phyloP scores from a whole-genome alignment of 2,797 vertebrate species.

The Lates japonicus region DNA sequence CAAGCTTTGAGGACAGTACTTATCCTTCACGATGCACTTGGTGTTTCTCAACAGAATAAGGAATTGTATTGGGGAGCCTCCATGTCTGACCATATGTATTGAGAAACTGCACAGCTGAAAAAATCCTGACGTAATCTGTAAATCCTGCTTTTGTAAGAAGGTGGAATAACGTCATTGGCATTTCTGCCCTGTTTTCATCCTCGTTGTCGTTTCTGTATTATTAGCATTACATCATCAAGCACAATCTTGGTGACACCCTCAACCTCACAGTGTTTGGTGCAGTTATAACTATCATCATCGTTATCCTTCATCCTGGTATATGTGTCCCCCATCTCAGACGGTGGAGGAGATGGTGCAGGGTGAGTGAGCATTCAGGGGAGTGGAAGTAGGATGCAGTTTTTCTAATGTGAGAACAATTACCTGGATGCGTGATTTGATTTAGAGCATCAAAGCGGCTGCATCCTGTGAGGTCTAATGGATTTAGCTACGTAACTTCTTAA shows the following conservation, averaged over 20 bases:
- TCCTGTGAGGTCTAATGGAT: conserved; percentile 78
- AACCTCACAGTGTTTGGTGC: conserved; percentile 31
- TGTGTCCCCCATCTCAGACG: conserved; percentile 16
- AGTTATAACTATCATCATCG: conserved; percentile 46
- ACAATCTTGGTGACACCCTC: conserved; percentile 5
- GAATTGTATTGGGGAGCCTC: neutral
- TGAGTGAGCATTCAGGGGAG: conserved; percentile 27
- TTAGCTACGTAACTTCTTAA: conserved; percentile 83
- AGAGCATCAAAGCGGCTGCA: conserved; percentile 59
- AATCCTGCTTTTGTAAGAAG: conserved; percentile 8
- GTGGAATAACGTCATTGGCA: conserved; percentile 19
- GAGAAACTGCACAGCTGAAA: conserved; percentile 4
- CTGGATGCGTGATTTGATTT: conserved; percentile 78
- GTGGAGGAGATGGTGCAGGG: conserved; percentile 4
- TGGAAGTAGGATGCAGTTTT: conserved; percentile 45
- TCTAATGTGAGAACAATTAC: conserved; percentile 79
- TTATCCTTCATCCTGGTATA: conserved; percentile 40
- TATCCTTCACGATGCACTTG: neutral
- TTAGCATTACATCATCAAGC: conserved; percentile 37
- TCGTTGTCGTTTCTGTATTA: conserved; percentile 34
- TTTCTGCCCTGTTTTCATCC: conserved; percentile 11
- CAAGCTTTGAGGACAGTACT: neutral
- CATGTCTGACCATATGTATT: neutral
- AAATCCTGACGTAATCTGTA: conserved; percentile 1
- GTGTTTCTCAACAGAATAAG: neutral